Conservation (phyloP, 1,140 invertebrate species). For the Globodera rostochiensis region DNA sequence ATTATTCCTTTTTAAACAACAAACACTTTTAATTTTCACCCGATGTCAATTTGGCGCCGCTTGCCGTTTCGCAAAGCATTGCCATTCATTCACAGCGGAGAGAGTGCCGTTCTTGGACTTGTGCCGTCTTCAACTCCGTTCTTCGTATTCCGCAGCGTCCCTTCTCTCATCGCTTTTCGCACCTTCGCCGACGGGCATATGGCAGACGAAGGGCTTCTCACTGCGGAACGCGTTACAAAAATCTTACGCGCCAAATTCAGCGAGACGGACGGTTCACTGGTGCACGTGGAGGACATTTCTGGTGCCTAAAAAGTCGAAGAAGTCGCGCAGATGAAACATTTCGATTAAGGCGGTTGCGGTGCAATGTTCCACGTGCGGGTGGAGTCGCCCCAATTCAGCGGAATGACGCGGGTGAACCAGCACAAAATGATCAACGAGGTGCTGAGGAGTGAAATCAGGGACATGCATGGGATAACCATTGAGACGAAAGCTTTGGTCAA, state of each 20-base stretch:
- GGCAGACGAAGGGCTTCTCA: not conserved
- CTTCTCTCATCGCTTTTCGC: not conserved
- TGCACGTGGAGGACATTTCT: constrained; percentile 22
- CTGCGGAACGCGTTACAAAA: not conserved
- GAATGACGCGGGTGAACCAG: constrained; percentile 40
- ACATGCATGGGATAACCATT: constrained; percentile 49
- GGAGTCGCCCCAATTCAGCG: constrained; percentile 46
- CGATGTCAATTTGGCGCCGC: not conserved
- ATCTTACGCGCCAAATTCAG: not conserved
- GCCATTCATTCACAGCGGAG: not conserved
- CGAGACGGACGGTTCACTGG: constrained; percentile 15
- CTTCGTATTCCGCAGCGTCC: not conserved
- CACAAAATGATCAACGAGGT: constrained; percentile 43
- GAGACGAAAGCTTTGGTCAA: constrained; percentile 38
- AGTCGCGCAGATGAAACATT: constrained; percentile 5
- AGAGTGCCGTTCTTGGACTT: not conserved
- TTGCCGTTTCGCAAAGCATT: not conserved
- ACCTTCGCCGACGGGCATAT: not conserved
- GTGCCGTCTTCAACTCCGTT: too few species aligned
- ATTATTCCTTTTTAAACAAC: not conserved
- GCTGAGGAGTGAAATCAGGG: constrained; percentile 44
- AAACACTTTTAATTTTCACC: not conserved
- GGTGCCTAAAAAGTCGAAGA: constrained; percentile 1
- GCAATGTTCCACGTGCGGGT: constrained; percentile 47
- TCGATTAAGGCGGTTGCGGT: constrained; percentile 46